Base-by-base conservation (phyloP, 2,888 invertebrate species). In the Cephus runcator region DNA sequence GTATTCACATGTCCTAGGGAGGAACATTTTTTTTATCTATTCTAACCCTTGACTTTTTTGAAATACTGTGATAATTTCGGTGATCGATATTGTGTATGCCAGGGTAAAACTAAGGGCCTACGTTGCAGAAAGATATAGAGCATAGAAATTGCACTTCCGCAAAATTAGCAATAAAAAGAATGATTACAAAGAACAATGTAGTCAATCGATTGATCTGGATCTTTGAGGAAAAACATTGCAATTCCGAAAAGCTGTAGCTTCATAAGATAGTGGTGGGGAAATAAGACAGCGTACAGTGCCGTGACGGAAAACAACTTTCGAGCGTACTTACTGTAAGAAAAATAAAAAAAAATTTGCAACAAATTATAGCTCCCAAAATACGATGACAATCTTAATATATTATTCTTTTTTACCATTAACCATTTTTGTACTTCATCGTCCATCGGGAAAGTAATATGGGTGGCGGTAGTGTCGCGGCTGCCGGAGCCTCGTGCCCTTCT, bases 401-500 rank as follows among this genome's bases (percentile, higher is more conserved):
- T 23, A 23, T 23, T 56, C 15, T 23, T 56, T 56, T 56, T 56
- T 9, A 56, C 9, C 2, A 23, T 56, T 23, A 23, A 56, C 23
- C 23, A 56, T 56, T 56, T 56, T 23, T 56, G 6, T 23, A 56
- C 23, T 56, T 3, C 23, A 23, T 23, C 56, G 56, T 56, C 6
- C 6, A 56, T 56, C 71, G 31, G 31, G 71, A 71, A 71, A 71
- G 71, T 71, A 34, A 34, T 12, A 71, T 71, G 71, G 71, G 12
- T 56, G 56, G 56, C 56, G 56, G 23, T 56, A 56, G 56, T 33
- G 31, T 71, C 71, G 71, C 71, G 71, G 71, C 71, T 34, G 71
- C 71, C 71, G 71, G 71, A 71, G 71, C 71, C 71, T 34, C 71
- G 31, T 34, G 71, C 71, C 71, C 71, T 71, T 34, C 71, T 31